A percentile compares a stretch with the other conserved stretches of the same genome.
phyloP scores from a whole-genome alignment of 2,113 vertebrate genomes.

The Isichthys henryi region DNA sequence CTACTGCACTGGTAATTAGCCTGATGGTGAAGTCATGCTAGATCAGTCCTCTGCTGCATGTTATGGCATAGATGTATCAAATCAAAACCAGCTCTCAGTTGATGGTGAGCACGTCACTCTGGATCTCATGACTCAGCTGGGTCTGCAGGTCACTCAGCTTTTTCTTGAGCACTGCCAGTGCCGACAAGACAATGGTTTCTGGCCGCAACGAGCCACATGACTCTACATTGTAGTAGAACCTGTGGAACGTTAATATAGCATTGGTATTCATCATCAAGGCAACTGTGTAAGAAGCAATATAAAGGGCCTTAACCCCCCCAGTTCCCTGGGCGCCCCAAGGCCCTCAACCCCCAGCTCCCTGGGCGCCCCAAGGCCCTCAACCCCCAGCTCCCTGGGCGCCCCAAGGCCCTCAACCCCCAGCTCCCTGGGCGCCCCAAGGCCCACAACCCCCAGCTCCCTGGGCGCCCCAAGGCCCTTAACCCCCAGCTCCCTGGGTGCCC shows the following conservation, averaged over 20 bases:
- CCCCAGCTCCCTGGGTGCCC: too few relatives aligned
- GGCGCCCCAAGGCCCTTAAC: too few relatives aligned
- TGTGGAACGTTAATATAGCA: conserved; percentile 37
- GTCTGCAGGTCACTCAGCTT: conserved; percentile 95
- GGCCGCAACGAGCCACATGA: conserved; percentile 91
- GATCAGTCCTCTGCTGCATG: not conserved
- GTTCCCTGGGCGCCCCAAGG: too few relatives aligned
- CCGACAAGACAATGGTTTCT: conserved; percentile 90
- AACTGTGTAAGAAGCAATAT: not conserved
- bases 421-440: too few relatives aligned
- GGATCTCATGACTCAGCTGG: conserved; percentile 93
- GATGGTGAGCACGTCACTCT: conserved; percentile 91
- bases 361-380: too few relatives aligned
- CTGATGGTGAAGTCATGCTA: not conserved
- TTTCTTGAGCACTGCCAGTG: conserved; percentile 86
- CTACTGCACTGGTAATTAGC: not conserved
- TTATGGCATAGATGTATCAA: too few relatives aligned
- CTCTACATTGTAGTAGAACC: conserved; percentile 96
- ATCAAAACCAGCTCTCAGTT: conserved; percentile 56
- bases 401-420: too few relatives aligned
- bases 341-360: too few relatives aligned
- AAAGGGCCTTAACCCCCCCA: too few relatives aligned
- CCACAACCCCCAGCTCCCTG: too few relatives aligned
- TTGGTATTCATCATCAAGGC: not conserved
- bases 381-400: too few relatives aligned